phyloP scores from a whole-genome alignment of 2,888 invertebrate species.

The Cecidostiba fungosa region DNA sequence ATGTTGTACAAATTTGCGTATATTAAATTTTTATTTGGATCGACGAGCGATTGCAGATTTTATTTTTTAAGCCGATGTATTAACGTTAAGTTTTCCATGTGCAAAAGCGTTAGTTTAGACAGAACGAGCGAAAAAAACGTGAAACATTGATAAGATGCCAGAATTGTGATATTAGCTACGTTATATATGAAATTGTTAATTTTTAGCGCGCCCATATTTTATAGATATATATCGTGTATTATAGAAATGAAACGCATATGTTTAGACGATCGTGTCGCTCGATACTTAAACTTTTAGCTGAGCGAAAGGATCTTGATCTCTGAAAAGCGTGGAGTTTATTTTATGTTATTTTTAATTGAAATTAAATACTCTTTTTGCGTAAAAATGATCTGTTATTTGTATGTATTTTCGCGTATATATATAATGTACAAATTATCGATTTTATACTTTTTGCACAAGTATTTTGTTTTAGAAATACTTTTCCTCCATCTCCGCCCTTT shows the following conservation, averaged over 20 bases:
- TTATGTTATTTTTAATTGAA: conserved; percentile 70
- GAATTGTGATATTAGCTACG: conserved; percentile 79
- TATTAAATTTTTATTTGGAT: conserved; percentile 54
- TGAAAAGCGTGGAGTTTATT: conserved; percentile 75
- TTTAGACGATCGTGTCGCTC: conserved; percentile 49
- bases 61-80: conserved; percentile 20
- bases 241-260: conserved; percentile 47
- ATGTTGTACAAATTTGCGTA: conserved; percentile 53
- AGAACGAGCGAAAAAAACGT: conserved; percentile 35
- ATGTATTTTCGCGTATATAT: conserved; percentile 71
- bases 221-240: conserved; percentile 49
- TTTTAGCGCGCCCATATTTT: conserved; percentile 57
- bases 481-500: conserved; percentile 43
- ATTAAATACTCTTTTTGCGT: conserved; percentile 68
- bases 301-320: conserved; percentile 73
- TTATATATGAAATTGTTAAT: conserved; percentile 71
- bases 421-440: conserved; percentile 75
- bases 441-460: conserved; percentile 76
- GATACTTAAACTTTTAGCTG: conserved; percentile 38
- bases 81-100: conserved; percentile 58
- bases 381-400: conserved; percentile 66
- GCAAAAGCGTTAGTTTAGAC: conserved; percentile 51
- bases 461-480: conserved; percentile 80
- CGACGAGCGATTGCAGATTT: conserved; percentile 29
- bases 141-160: conserved; percentile 64